phyloP scores from a whole-genome alignment of 2,797 vertebrate species.

The Etheostoma nigrum region DNA sequence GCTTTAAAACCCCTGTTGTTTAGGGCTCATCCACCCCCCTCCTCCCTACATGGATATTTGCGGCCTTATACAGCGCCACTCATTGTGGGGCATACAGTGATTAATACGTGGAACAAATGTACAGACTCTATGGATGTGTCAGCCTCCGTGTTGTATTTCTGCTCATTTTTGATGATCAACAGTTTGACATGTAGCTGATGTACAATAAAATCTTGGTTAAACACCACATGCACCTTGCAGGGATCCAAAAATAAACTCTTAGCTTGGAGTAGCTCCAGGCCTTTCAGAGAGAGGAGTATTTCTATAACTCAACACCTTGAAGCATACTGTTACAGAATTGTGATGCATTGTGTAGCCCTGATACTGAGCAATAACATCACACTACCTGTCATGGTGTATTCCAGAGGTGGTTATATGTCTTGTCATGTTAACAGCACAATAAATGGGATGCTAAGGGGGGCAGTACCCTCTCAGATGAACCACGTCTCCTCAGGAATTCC shows the following conservation, averaged over 20 bases:
- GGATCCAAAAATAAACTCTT: constrained; percentile 44
- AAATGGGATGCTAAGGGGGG: constrained; percentile 47
- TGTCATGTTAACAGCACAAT: constrained; percentile 58
- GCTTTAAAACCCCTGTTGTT: no score
- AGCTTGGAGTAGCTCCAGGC: constrained; percentile 19
- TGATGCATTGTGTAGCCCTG: constrained; percentile 20
- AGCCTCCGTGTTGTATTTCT: not conserved
- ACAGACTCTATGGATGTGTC: no score
- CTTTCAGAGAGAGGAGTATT: constrained; percentile 27
- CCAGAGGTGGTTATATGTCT: constrained; percentile 55
- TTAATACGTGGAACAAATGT: no score
- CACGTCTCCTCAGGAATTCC: constrained; percentile 44
- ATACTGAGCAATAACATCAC: constrained; percentile 51
- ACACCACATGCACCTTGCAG: constrained; percentile 19
- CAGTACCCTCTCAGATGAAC: constrained; percentile 50
- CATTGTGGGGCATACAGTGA: no score
- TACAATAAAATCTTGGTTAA: constrained; percentile 13
- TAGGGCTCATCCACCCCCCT: no score
- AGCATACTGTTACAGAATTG: constrained; percentile 22
- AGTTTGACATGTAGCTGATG: constrained; percentile 26
- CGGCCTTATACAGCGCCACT: no score
- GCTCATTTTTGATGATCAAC: not conserved
- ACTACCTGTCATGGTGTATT: constrained; percentile 55
- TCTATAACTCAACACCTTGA: constrained; percentile 26
- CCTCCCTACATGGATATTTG: no score